Base-by-base conservation (phyloP, 2,888 invertebrate species). In the Perizoma flavofasciatum region DNA sequence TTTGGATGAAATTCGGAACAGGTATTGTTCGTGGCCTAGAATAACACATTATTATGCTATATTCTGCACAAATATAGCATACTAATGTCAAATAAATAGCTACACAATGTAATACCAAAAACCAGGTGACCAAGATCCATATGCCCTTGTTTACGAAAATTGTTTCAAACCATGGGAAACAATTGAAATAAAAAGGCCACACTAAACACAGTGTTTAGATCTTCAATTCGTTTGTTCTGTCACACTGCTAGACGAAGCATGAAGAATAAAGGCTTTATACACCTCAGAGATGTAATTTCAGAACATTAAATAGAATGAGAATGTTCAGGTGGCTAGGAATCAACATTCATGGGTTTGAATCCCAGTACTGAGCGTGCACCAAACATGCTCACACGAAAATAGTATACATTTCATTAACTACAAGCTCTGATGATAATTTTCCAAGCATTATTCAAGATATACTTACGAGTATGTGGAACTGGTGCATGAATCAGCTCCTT, bases 171-270 rank as follows among this genome's bases (percentile, higher is more conserved):
- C 78, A 79, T 78, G 77, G 75, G 78, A 81, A 79, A 73, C 73
- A 70, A 75, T 80, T 75, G 70, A 68, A 59, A 69, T 75, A 78
- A 73, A 78, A 72, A 78, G 78, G 77, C 74, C 74, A 69, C 66
- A 41, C 69, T 73, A 70, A 71, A 73, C 71, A 74, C 77, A 72
- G 69, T 79, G 75, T 75, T 77, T 72, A 74, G 74, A 73, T 75
- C 71, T 72, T 74, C 65, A 62, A 74, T 75, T 77, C 71, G 70
- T 73, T 77, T 77, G 81, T 80, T 76, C 78, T 77, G 81, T 82
- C 82, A 77, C 73, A 77, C 71, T 44, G 43, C 34, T 35, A 61
- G 39, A 52, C 50, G 53, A 52, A 49, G 44, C 55, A 55, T 55
- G 55, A 55, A 55, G 35, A 55, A 35, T 48, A 55, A 48, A 55